These are phyloP conservation scores for Chloromyia formosa DNA, from an alignment of 2,888 invertebrate species.

Conservation along the genomic window DNA sequence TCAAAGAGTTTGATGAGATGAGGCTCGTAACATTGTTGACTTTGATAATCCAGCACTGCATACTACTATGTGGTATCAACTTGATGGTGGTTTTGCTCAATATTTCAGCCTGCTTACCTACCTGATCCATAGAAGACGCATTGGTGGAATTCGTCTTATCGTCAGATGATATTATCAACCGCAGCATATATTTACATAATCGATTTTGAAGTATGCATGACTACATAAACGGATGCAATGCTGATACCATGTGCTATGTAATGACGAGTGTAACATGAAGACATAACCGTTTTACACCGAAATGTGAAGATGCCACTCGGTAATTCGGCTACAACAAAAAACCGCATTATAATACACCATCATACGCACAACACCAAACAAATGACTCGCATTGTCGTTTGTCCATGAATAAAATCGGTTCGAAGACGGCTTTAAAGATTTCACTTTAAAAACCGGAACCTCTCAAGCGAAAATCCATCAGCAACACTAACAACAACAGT, in stretches of 20 bases:
- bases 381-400: constrained; percentile 1
- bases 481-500: background rate
- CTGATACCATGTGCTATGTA: background rate
- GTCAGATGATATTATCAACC: too few relatives aligned
- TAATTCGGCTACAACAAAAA: background rate
- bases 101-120: too few relatives aligned
- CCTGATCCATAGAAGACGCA: too few relatives aligned
- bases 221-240: background rate
- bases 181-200: constrained; percentile 4
- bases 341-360: background rate
- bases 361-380: background rate
- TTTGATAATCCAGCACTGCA: too few relatives aligned
- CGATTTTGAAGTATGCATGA: constrained; percentile 13
- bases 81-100: too few relatives aligned
- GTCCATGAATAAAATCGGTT: constrained; percentile 32
- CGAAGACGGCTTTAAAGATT: constrained; percentile 37
- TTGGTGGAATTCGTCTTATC: too few relatives aligned
- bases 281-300: background rate
- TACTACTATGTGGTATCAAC: too few relatives aligned
- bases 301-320: constrained; percentile 16
- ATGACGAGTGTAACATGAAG: background rate
- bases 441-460: constrained; percentile 50
- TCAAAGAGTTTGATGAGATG: too few relatives aligned
- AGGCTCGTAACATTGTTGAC: too few relatives aligned
- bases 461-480: constrained; percentile 35